Base-by-base conservation (phyloP, 2,888 invertebrate species). In the Pristionchus arcanus region DNA sequence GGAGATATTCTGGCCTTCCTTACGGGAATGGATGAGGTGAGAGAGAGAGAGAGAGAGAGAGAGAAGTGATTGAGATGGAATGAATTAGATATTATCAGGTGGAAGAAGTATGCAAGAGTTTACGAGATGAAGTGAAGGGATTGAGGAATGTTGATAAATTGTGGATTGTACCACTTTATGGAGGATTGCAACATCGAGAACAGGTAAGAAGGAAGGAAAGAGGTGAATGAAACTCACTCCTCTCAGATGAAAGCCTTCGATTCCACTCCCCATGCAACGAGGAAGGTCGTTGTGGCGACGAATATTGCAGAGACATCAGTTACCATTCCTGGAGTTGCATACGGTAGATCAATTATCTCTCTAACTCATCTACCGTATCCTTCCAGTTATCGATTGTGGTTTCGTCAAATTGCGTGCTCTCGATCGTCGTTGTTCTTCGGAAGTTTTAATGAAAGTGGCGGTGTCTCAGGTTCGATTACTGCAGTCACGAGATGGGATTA, bases 231-330 rank as follows among this genome's bases (percentile, higher is more conserved):
- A 25, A 28, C 21, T 53, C n/a, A 4, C n/a, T 28, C 34, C 85
- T 88, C 91, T 88, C 91, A 93, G 93, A 92, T 95, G 93, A 94
- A 94, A 90, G 95, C 93, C 21, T 95, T 95, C 91, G 95, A 95
- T 66, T 94, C 94, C 34, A 93, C 95, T 25, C 93, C 95, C 3
- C 94, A 94, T 89, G 94, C 93, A 21, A 96, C 97, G 0, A 96
- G 99, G 53, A 99, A 98, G 96, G 97, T 98, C 37, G 97, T 99
- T 0, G 96, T 99, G 9, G 97, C 98, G 0, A 99, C 98, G 0
- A 99, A 99, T 95, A 97, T 99, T 89, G 98, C 99, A 0, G 99
- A 99, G 96, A 98, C 99, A 0, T 98, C 98, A 1, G 97, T 99
- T 31, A 99, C 99, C 0, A 98, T 99, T 94, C 97, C 97, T 7